Percentiles rank a stretch among this genome's conserved stretches.
phyloP scores from a whole-genome alignment of 1,140 invertebrate genomes.

The Solenopsis invicta region DNA sequence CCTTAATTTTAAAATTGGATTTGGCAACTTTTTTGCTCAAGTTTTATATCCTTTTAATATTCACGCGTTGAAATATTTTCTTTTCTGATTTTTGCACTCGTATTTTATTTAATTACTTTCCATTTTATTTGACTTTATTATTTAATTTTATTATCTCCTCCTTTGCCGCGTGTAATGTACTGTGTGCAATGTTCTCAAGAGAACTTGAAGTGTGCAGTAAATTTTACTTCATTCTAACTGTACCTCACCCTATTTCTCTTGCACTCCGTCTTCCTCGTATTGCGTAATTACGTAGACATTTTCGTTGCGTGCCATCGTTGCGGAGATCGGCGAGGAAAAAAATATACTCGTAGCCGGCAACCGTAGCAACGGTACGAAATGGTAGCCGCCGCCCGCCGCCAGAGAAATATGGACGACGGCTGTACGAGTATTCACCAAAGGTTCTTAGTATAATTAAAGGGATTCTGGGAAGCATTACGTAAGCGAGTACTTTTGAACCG shows the following conservation, averaged over 20 bases:
- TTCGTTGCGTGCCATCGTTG: conserved; percentile 60
- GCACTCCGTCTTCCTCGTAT: conserved; percentile 34
- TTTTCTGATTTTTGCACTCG: not conserved
- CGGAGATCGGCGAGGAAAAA: conserved; percentile 39
- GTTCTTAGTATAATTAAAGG: conserved; percentile 55
- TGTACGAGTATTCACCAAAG: conserved; percentile 35
- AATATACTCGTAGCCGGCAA: conserved; percentile 37
- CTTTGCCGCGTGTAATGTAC: not conserved
- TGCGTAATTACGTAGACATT: conserved; percentile 67
- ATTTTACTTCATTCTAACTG: conserved; percentile 48
- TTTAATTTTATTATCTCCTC: not conserved
- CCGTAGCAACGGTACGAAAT: conserved; percentile 54
- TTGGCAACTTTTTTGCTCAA: not conserved
- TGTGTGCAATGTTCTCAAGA: conserved; percentile 6
- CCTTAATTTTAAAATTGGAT: not conserved
- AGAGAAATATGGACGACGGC: conserved; percentile 41
- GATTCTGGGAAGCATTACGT: conserved; percentile 39
- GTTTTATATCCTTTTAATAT: not conserved
- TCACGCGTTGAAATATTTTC: not conserved
- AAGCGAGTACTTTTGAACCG: conserved; percentile 35
- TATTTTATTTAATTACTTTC: not conserved
- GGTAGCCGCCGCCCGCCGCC: not conserved
- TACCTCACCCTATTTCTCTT: conserved; percentile 43
- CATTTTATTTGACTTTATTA: conserved; percentile 7
- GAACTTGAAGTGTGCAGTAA: conserved; percentile 27